Conservation (phyloP, 2,113 vertebrate genomes). For the Anguilla japonica region DNA sequence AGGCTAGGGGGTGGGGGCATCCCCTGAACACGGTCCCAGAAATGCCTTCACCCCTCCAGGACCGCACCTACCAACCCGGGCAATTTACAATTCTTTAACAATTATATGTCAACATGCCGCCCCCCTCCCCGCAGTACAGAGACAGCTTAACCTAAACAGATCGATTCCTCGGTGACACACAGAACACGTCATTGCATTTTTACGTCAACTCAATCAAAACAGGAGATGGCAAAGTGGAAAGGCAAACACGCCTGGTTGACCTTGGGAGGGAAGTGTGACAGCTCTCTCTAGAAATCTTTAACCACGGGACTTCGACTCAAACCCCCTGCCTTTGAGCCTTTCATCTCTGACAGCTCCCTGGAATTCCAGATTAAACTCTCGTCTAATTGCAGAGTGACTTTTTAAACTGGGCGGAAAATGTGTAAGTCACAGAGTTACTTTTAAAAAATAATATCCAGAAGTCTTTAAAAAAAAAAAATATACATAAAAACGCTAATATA, state of each 20-base stretch:
- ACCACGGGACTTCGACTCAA: neutral
- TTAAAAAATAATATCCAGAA: constrained; percentile 30
- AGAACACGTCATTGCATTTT: neutral
- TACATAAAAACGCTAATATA: constrained; percentile 7
- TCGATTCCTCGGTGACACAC: neutral
- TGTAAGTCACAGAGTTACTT: constrained; percentile 33
- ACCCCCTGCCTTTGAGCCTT: constrained; percentile 34
- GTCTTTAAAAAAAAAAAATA: constrained; percentile 8
- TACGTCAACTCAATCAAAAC: neutral
- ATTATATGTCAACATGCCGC: constrained; percentile 32
- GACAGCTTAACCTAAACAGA: neutral
- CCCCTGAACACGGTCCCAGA: constrained; percentile 26
- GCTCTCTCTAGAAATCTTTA: constrained; percentile 35
- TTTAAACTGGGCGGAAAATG: constrained; percentile 39
- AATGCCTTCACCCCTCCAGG: constrained; percentile 3
- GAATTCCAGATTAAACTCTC: constrained; percentile 51
- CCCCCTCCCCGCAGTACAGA: neutral
- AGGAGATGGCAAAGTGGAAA: neutral
- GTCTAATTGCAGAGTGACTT: constrained; percentile 40
- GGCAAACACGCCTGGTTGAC: neutral
- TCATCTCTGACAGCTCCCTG: constrained; percentile 45
- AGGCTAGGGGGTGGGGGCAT: constrained; percentile 38
- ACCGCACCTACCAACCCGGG: neutral
- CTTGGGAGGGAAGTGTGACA: constrained; percentile 43
- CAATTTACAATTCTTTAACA: constrained; percentile 17